Base-by-base conservation (phyloP, 2,888 invertebrate species). In the Temnothorax ravouxi region DNA sequence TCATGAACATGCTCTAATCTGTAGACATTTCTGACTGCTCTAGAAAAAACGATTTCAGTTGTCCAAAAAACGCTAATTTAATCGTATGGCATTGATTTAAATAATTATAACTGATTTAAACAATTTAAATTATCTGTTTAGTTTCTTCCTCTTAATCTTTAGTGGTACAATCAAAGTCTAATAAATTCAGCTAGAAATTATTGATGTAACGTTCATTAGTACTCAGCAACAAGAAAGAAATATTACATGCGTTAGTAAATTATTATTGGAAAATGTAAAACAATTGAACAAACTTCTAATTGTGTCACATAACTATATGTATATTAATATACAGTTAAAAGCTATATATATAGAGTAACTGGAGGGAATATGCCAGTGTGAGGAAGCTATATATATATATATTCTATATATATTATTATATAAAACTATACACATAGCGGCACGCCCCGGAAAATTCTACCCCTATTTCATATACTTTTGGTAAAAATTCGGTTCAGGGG, bases 181-280 rank as follows among this genome's bases (percentile, higher is more conserved):
- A n/a, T 47, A 34, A 34, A 75, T 0, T 0, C 21, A 72, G 25
- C 21, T 72, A 21, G 3, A 9, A 54, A 5, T 25, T 25, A 56
- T 72, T 13, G 11, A 25, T 34, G 15, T 54, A 38, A 71, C 15
- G 9, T 72, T 72, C 41, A 72, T 41, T 56, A 41, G 11, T 56
- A 56, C 21, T 18, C 11, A 69, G n/a, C 3, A 41, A 3, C 72
- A 72, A n/a, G 5, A 72, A 3, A 18, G 5, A 18, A 41, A 38
- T 56, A 18, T 15, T 38, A 41, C 11, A 72, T 4, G 52, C 2
- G 21, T 47, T 50, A 54, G 34, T 38, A 54, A 71, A 71, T 50
- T 50, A 50, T 21, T 34, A 54, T 50, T 29, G 9, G 15, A 71
- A 34, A 71, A 15, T 5, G 8, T 38, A n/a, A 11, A 6, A 64